These are phyloP conservation scores for Cladopsammia gracilis DNA, from an alignment of 64 coral and sea anemone genomes.

Conservation along the genomic window DNA sequence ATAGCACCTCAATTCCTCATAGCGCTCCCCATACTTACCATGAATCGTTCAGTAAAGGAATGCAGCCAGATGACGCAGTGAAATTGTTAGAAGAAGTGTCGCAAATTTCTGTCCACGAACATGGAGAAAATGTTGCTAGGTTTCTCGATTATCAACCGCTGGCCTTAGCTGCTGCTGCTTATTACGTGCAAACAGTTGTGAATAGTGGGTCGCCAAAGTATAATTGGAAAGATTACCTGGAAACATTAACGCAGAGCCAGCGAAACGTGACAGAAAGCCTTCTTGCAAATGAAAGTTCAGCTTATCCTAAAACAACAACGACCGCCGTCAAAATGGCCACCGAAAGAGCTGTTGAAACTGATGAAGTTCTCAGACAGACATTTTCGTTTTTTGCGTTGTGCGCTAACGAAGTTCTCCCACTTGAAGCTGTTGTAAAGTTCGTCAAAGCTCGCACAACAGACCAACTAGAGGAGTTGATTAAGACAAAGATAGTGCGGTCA, in stretches of 20 bases:
- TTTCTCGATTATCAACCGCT: constrained; percentile 9
- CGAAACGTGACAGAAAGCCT: constrained; percentile 22
- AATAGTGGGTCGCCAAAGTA: neutral
- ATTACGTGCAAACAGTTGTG: neutral
- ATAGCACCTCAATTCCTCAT: neutral
- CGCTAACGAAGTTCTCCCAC: constrained; percentile 28
- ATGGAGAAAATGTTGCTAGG: neutral
- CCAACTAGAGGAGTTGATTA: constrained; percentile 20
- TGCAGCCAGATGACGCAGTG: neutral
- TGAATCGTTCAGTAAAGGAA: constrained; percentile 17
- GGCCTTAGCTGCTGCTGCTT: constrained; percentile 17
- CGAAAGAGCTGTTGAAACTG: constrained; percentile 10
- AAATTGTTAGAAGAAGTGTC: constrained; percentile 1
- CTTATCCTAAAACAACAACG: constrained; percentile 50
- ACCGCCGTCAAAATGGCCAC: constrained; percentile 55
- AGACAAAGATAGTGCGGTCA: constrained; percentile 7
- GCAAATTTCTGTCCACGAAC: neutral
- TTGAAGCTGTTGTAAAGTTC: constrained; percentile 55
- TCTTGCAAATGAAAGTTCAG: constrained; percentile 11
- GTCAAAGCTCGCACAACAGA: constrained; percentile 4
- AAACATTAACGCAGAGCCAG: constrained; percentile 36
- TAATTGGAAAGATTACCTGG: constrained; percentile 43
- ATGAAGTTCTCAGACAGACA: constrained; percentile 22
- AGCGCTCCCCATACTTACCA: neutral
- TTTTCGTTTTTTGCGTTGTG: constrained; percentile 52